These are phyloP conservation scores for Hoplias malabaricus DNA, from an alignment of 2,113 vertebrate genomes.

Conservation along the genomic window DNA sequence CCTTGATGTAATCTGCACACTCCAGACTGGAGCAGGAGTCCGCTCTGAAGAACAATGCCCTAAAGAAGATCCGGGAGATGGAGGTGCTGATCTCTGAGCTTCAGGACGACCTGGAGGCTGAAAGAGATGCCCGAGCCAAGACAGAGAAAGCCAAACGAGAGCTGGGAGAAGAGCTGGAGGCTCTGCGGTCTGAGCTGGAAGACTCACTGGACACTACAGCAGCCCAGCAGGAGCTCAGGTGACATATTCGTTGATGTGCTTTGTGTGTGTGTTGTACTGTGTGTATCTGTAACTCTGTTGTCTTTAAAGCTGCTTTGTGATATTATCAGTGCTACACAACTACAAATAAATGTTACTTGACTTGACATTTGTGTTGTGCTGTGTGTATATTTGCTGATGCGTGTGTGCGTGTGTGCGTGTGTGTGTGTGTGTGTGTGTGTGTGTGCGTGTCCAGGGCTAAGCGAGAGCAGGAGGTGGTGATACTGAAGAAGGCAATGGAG, in stretches of 20 bases:
- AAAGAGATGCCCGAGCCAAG: constrained; percentile 81
- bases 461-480: constrained; percentile 89
- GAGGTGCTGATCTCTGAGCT: constrained; percentile 86
- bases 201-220: constrained; percentile 92
- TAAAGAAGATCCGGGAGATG: constrained; percentile 89
- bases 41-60: constrained; percentile 79
- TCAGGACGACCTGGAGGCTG: constrained; percentile 90
- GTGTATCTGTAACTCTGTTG: too few species aligned
- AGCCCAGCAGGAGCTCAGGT: constrained; percentile 93
- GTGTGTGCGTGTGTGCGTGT: background rate
- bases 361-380: too few species aligned
- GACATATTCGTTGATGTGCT: too few species aligned
- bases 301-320: too few species aligned
- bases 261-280: too few species aligned
- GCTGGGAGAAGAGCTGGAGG: constrained; percentile 89
- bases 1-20: background rate
- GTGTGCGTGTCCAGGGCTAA: constrained; percentile 78
- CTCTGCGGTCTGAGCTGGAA: constrained; percentile 89
- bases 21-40: constrained; percentile 87
- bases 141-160: constrained; percentile 88
- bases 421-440: background rate
- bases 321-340: too few species aligned
- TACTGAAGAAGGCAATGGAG: constrained; percentile 86
- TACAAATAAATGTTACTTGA: too few species aligned
- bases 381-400: background rate